Evolutionary conservation across 2,113 vertebrate species (phyloP).

Genomic region (Leucopsar rothschildi): DNA sequence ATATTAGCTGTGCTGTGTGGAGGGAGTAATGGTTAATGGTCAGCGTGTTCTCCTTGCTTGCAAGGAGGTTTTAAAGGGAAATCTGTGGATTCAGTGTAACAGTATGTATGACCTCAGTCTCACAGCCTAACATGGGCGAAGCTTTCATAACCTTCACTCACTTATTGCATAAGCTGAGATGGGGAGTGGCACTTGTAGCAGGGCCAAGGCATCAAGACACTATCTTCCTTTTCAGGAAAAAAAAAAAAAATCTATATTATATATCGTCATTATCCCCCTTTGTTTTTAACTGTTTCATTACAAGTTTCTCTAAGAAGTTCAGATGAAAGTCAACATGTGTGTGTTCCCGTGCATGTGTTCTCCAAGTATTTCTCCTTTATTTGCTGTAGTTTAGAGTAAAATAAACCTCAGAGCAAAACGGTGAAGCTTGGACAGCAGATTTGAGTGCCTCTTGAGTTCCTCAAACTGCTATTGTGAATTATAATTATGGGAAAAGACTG

Average conservation of each 20-base stretch:
- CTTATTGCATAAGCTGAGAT: background rate
- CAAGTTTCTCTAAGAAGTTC: background rate
- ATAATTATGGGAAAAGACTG: background rate
- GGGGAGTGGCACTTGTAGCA: background rate
- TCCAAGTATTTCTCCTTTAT: background rate
- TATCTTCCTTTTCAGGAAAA: background rate
- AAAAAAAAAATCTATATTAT: background rate
- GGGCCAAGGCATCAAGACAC: background rate
- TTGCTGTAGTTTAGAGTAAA: background rate
- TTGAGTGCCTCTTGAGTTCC: background rate
- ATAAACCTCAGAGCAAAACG: background rate
- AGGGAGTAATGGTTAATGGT: background rate
- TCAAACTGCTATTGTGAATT: background rate
- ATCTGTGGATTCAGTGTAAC: background rate
- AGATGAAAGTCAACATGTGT: background rate
- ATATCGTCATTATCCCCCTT: background rate
- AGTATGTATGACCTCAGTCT: background rate
- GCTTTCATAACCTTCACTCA: background rate
- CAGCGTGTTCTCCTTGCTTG: background rate
- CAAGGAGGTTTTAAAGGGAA: background rate
- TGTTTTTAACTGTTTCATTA: background rate
- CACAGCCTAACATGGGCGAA: background rate
- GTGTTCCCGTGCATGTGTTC: background rate
- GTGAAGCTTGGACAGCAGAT: background rate
- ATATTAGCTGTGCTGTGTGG: background rate